Evolutionary conservation across 2,888 invertebrate species (phyloP), one percentile per base, ranked within the genome.

Genomic region (Coenonympha glycerion): DNA sequence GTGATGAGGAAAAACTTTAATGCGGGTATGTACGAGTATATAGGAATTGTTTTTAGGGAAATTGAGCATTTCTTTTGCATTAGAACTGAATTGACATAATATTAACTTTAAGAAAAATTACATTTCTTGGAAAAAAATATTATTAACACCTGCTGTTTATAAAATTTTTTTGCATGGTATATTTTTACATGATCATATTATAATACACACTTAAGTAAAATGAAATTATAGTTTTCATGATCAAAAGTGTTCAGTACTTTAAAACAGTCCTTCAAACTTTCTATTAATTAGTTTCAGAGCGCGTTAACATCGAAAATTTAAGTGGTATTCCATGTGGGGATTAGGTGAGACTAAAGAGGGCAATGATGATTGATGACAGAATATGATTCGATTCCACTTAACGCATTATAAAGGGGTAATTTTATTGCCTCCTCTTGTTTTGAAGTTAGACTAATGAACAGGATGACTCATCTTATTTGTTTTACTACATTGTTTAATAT

Each of bases 311-410:
- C 53, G 56, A 56, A 56, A 48, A 50, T 56, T 50, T 34, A 50
- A 56, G 56, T 56, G 47, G 47, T 55, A 50, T 56, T 56, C 36
- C 53, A 48, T 56, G 53, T 56, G 53, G 53, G 55, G 56, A 53
- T 56, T 50, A 56, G 55, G 62, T 60, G 63, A 49, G 53, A 60
- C 58, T 69, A 72, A 68, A 71, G 76, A 77, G 76, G 71, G 68
- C 69, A 71, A 82, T 80, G 76, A 85, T 86, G 86, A 87, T 87
- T 86, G 76, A 87, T 87, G 85, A 79, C 80, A 68, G 73, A 68
- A 79, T 79, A 80, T 77, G 79, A 84, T 84, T 81, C 82, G 73
- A 76, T 79, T 79, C 85, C 84, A 87, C 85, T 86, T 84, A 84
- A 79, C 83, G 79, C 80, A 73, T 76, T 73, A 76, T 79, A 78